Evolutionary conservation across 2,888 invertebrate species (phyloP).

Genomic region (Antheraea assamensis): DNA sequence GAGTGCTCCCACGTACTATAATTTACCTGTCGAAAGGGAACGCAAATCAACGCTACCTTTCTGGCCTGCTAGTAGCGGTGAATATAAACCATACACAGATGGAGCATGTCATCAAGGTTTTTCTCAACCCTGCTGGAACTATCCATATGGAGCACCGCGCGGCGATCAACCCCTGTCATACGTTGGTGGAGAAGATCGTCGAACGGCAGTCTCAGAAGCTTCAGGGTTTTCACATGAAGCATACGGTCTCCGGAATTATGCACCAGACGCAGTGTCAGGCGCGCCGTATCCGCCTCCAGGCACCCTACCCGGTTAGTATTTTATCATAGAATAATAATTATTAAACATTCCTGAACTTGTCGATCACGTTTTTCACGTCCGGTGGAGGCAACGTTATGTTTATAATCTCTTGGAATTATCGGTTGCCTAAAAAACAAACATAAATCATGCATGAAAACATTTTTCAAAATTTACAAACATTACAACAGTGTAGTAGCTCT

Average conservation of each 20-base stretch:
- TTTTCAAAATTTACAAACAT: slow-evolving; percentile 74
- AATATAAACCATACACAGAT: slow-evolving; percentile 83
- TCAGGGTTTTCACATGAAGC: slow-evolving; percentile 88
- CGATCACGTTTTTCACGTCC: slow-evolving; percentile 64
- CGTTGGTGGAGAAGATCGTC: slow-evolving; percentile 87
- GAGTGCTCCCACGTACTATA: slow-evolving; percentile 87
- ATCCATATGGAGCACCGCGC: slow-evolving; percentile 84
- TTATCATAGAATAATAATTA: slow-evolving; percentile 29
- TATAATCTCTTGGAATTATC: slow-evolving; percentile 75
- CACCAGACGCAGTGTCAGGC: slow-evolving; percentile 87
- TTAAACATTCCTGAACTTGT: slow-evolving; percentile 42
- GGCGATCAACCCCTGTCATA: slow-evolving; percentile 87
- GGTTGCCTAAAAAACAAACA: slow-evolving; percentile 54
- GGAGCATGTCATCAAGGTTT: slow-evolving; percentile 87
- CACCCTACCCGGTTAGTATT: slow-evolving; percentile 81
- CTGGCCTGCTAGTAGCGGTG: slow-evolving; percentile 85
- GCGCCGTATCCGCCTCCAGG: slow-evolving; percentile 91
- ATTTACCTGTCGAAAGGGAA: slow-evolving; percentile 85
- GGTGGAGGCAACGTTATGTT: slow-evolving; percentile 54
- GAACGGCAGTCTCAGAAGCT: slow-evolving; percentile 84
- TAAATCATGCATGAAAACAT: slow-evolving; percentile 62
- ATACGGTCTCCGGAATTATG: slow-evolving; percentile 89
- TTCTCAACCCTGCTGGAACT: slow-evolving; percentile 89
- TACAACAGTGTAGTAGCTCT: slow-evolving; percentile 40
- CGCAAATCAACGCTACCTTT: slow-evolving; percentile 86